Evolutionary conservation across 1,140 invertebrate genomes (phyloP).

Genomic region (Eueides isabella): DNA sequence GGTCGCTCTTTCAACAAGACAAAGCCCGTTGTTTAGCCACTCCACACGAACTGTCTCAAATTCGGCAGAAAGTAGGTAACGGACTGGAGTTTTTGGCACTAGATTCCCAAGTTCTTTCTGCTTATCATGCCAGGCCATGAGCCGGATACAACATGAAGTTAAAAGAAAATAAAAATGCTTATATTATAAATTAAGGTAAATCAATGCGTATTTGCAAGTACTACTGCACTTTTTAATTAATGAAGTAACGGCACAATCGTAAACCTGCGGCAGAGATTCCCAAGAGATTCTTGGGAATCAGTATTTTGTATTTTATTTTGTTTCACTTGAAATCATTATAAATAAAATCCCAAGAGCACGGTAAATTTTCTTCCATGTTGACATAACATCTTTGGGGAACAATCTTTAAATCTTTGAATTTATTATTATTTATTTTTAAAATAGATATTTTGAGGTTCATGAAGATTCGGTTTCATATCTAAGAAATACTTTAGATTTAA

Average conservation of each 20-base stretch:
- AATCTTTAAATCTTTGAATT: background rate
- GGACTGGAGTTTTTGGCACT: too few relatives aligned
- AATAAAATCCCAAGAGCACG: background rate
- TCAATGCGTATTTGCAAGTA: background rate
- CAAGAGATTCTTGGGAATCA: background rate
- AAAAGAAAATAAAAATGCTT: background rate
- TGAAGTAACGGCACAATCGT: background rate
- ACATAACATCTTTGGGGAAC: background rate
- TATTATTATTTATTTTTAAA: background rate
- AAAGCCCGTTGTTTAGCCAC: too few relatives aligned
- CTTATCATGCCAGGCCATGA: too few relatives aligned
- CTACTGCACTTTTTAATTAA: background rate
- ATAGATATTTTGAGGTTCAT: too few relatives aligned
- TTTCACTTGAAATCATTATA: conserved; percentile 6
- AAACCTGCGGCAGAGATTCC: background rate
- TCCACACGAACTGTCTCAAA: too few relatives aligned
- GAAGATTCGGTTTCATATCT: background rate
- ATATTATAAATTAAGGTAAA: background rate
- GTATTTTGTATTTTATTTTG: conserved; percentile 8
- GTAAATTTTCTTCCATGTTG: conserved; percentile 11
- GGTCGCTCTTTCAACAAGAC: too few relatives aligned
- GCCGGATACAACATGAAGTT: too few relatives aligned
- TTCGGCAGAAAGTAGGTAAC: too few relatives aligned
- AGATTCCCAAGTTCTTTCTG: too few relatives aligned
- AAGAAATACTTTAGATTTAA: background rate